Evolutionary conservation across 2,888 invertebrate genomes (phyloP).

Genomic region (Coenonympha glycerion): DNA sequence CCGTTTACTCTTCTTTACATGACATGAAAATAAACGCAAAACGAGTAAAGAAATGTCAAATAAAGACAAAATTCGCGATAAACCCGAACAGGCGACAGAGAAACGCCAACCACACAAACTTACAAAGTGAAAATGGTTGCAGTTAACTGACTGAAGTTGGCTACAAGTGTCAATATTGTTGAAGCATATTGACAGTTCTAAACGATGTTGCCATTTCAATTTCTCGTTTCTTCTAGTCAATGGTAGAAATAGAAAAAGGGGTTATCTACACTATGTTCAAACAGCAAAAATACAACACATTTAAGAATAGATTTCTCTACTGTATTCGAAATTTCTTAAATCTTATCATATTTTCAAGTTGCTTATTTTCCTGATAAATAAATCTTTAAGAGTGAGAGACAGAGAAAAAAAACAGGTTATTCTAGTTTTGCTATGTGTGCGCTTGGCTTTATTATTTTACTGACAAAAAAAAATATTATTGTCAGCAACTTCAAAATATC

Average conservation of each 20-base stretch:
- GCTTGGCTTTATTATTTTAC: neutral
- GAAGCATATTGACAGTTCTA: neutral
- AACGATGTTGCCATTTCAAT: neutral
- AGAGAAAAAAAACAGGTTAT: too few species aligned
- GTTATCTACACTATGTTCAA: too few species aligned
- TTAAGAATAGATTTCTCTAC: too few species aligned
- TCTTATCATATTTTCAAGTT: too few species aligned
- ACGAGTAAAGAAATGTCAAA: conserved; percentile 40
- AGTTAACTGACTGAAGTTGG: conserved; percentile 39
- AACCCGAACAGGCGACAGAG: conserved; percentile 21
- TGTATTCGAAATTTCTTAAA: too few species aligned
- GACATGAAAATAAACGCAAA: conserved; percentile 50
- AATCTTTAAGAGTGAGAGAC: too few species aligned
- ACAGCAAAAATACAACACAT: too few species aligned
- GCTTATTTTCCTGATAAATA: too few species aligned
- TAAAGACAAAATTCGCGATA: conserved; percentile 39
- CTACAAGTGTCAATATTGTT: neutral
- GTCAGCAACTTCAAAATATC: neutral
- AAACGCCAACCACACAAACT: conserved; percentile 41
- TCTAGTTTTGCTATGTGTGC: neutral
- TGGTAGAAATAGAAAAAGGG: too few species aligned
- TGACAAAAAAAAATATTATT: too few species aligned
- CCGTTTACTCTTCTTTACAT: conserved; percentile 53
- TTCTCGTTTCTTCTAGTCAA: neutral
- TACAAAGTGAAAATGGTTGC: conserved; percentile 48